phyloP scores from a whole-genome alignment of 1,140 invertebrate species.

The Acromyrmex heyeri region DNA sequence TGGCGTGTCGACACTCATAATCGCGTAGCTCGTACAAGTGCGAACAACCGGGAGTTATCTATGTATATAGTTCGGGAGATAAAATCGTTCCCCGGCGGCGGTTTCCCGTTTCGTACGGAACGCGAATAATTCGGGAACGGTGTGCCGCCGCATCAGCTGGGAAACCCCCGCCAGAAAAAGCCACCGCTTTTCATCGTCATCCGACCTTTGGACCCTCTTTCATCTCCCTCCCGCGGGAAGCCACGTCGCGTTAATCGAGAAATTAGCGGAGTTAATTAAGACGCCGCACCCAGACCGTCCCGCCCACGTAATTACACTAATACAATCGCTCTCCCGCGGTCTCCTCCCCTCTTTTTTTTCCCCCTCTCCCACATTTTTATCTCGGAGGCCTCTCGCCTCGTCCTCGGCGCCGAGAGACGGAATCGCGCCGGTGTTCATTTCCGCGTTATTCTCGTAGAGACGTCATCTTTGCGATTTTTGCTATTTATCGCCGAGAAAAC shows the following conservation, averaged over 20 bases:
- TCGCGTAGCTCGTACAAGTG: slow-evolving; percentile 11
- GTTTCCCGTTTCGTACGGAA: neutral
- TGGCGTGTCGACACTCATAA: slow-evolving; percentile 46
- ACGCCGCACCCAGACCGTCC: slow-evolving; percentile 50
- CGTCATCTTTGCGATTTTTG: neutral
- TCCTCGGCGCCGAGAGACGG: too few relatives aligned
- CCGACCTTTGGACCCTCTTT: neutral
- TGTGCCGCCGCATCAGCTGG: too few relatives aligned
- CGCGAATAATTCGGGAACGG: neutral
- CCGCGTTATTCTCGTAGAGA: neutral
- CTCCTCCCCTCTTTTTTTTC: neutral
- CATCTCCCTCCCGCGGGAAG: neutral
- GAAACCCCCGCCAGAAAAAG: neutral
- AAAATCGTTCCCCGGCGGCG: neutral
- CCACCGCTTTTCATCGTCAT: neutral
- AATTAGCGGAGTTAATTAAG: slow-evolving; percentile 75
- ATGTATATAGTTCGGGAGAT: slow-evolving; percentile 2
- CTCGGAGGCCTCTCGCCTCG: neutral
- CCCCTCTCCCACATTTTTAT: neutral
- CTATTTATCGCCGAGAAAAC: neutral
- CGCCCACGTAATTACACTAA: slow-evolving; percentile 64
- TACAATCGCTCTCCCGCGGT: slow-evolving; percentile 23
- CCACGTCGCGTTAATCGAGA: slow-evolving; percentile 68
- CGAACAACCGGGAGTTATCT: neutral
- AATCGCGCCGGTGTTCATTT: neutral